These are phyloP conservation scores for Meloidogyne chitwoodi DNA, from an alignment of 1,140 invertebrate genomes.

Conservation along the genomic window DNA sequence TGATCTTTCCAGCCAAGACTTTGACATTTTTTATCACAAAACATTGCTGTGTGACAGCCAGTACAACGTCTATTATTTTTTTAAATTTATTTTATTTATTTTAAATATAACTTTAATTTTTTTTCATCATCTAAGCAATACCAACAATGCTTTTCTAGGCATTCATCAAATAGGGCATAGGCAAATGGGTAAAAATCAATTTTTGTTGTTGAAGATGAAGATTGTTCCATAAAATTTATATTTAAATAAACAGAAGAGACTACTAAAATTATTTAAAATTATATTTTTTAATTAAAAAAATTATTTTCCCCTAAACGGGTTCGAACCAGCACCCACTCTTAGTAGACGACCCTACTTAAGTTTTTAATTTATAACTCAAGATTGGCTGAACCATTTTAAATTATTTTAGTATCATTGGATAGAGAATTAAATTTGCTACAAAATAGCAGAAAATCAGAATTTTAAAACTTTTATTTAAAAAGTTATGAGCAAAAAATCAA, in stretches of 20 bases:
- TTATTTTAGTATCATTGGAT: too few species aligned
- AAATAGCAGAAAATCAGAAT: too few species aligned
- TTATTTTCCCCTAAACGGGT: neutral
- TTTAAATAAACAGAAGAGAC: too few species aligned
- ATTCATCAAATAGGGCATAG: constrained; percentile 50
- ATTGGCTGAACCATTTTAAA: too few species aligned
- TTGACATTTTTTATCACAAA: constrained; percentile 46
- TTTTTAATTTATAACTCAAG: too few species aligned
- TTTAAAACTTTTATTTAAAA: too few species aligned
- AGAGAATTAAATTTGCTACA: too few species aligned
- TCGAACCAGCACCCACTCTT: neutral
- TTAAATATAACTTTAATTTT: constrained; percentile 29
- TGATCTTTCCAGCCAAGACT: constrained; percentile 46
- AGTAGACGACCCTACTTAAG: too few species aligned
- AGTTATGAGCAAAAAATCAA: too few species aligned
- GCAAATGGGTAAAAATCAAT: constrained; percentile 54
- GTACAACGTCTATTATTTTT: constrained; percentile 25
- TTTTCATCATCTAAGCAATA: constrained; percentile 48
- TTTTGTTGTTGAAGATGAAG: neutral
- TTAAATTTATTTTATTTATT: neutral
- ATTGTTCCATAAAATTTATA: neutral
- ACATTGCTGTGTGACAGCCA: constrained; percentile 35
- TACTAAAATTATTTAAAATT: too few species aligned
- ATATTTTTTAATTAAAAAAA: neutral
- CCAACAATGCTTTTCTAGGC: constrained; percentile 47